Base-by-base conservation (phyloP, 2,113 vertebrate species). In the Tragulus kanchil region DNA sequence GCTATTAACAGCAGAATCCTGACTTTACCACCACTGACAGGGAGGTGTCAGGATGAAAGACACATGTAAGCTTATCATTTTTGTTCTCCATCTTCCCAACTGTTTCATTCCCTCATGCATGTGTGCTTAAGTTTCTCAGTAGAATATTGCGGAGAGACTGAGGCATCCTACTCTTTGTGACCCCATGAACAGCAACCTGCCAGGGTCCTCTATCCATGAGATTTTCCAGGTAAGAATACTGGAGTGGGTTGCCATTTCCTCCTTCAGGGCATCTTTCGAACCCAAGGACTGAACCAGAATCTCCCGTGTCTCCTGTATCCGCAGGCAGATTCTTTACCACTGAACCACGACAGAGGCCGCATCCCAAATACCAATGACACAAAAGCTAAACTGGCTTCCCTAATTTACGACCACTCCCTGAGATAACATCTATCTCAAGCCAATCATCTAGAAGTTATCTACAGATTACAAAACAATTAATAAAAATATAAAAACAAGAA, bases 1-100 rank as follows among this genome's bases (percentile, higher is more conserved):
- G 65, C 64, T 89, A 84, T 31, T 81, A 96, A 95, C 3, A 87
- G 81, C 15, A 94, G 23, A 95, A 77, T 36, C 58, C 56, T 93
- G 52, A 77, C 73, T 79, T 85, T 62, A 92, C 56, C 28, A 64
- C 6, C 87, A 56, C 61, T 45, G 28, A 79, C 31, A 78, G 48
- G 17, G 42, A 71, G 14, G 42, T 67, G 36, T 75, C 73, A 92
- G 52, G 21, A 78, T 42, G 36, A 64, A 67, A 96, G 67, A 62
- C 25, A 84, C 16, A 45, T 6, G 26, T 73, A 78, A 83, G 28
- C 65, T 65, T 93, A 78, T 7, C 73, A 89, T 67, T 16, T 67
- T 16, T 50, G 69, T 48, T 69, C 71, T 75, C 25, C 75, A 50
- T 59, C 92, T 73, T 45, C 82, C 48, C 42, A 75, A 67, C 15